Percentiles rank a stretch among this genome's conserved stretches.
These are phyloP conservation scores for Falco concolor DNA, from an alignment of 2,797 vertebrate genomes.

Conservation along the genomic window DNA sequence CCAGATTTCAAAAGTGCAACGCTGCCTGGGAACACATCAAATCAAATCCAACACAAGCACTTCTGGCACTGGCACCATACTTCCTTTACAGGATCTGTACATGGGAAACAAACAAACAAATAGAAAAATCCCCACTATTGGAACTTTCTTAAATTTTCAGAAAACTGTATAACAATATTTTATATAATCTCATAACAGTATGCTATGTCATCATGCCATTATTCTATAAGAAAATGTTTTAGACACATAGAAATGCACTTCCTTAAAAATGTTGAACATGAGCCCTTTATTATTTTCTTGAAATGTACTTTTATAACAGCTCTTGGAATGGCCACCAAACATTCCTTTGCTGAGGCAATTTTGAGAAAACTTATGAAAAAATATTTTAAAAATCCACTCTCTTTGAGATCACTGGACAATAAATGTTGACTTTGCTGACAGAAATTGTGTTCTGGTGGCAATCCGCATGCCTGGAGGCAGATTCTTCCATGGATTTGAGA, in stretches of 20 bases:
- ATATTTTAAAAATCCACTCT: background rate
- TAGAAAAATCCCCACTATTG: no score
- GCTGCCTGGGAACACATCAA: background rate
- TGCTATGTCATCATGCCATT: background rate
- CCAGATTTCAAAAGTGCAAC: background rate
- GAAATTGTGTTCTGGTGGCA: background rate
- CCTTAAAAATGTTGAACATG: background rate
- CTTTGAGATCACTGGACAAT: background rate
- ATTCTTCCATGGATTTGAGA: background rate
- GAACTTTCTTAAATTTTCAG: background rate
- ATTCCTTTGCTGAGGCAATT: background rate
- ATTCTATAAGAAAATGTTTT: background rate
- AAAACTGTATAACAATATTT: background rate
- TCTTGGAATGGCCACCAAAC: background rate
- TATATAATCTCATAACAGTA: background rate
- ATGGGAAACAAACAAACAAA: background rate
- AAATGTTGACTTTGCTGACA: background rate
- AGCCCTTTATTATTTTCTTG: background rate
- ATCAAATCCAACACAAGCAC: background rate
- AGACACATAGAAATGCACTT: background rate
- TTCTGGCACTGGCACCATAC: background rate
- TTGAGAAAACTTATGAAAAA: background rate
- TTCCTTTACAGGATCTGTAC: background rate
- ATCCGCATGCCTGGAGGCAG: background rate
- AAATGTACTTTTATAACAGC: background rate